Evolutionary conservation across 1,140 invertebrate genomes (phyloP), one percentile per base, ranked within the genome.

Genomic region (Grapholita molesta): DNA sequence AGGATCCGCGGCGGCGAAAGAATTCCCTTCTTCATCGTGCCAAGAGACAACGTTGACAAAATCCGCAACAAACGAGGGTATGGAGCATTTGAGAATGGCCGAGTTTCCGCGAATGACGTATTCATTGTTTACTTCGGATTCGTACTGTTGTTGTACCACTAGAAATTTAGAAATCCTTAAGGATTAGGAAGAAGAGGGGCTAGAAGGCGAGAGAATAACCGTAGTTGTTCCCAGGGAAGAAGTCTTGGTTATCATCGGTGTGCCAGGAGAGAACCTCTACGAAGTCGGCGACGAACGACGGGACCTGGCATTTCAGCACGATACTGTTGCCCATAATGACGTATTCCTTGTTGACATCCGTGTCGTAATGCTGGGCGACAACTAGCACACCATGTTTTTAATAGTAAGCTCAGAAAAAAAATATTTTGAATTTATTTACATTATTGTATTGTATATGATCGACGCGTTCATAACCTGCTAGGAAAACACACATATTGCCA

Each of bases 311-410:
- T 87, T 97, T 98, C 57, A 99, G 93, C 75, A 99, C 95, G n/a
- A 97, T 97, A 52, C 97, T 96, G 90, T 98, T 98, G 64, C 97
- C 97, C 85, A 96, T 95, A 79, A 98, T 98, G 4, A 97, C 97
- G 92, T 98, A 98, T 74, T 98, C 97, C 89, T 98, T 98, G 92
- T 97, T 96, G 77, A 97, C 97, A 91, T 98, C 97, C 18, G 96
- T 97, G 78, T 97, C 96, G 92, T 97, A 98, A 83, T 95, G 94
- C 90, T 98, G 97, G 75, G 96, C 94, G 73, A 98, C 96, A 86
- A 97, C 97, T 98, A 72, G 61, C 64, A 74, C 57, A 53, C 68
- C 28, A 68, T 33, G 38, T 64, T 70, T 66, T 55, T 28, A 35
- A 70, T n/a, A n/a, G n/a, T n/a, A n/a, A n/a, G n/a, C n/a, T n/a